phyloP scores from a whole-genome alignment of 2,113 vertebrate genomes.

The Rana temporaria region DNA sequence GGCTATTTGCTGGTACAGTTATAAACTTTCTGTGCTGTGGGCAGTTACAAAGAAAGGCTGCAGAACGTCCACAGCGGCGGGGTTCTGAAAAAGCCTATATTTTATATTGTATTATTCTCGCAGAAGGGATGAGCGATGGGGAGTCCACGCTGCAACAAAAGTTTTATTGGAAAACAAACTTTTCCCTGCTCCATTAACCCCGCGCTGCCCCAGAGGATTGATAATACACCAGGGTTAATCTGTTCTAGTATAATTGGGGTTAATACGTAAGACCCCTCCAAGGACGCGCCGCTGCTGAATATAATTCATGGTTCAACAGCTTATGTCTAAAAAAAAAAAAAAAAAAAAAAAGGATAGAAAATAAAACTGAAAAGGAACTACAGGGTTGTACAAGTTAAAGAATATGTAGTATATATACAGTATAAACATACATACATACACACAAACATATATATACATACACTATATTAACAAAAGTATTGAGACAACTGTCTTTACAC shows the following conservation, averaged over 20 bases:
- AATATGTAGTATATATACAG: no score
- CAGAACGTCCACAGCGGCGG: background rate
- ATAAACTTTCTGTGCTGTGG: constrained; percentile 34
- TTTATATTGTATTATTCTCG: constrained; percentile 7
- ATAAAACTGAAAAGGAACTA: no score
- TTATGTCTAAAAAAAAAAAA: background rate
- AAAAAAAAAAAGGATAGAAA: no score
- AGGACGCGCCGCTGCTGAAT: background rate
- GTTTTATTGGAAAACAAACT: constrained; percentile 1
- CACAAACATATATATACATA: no score
- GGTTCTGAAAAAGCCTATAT: background rate
- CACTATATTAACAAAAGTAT: no score
- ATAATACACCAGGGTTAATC: background rate
- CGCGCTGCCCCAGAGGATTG: background rate
- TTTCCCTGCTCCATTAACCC: background rate
- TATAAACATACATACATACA: no score
- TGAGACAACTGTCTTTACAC: no score
- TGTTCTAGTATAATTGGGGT: background rate
- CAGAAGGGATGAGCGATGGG: background rate
- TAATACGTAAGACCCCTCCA: background rate
- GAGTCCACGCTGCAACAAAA: background rate
- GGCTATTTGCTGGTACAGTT: constrained; percentile 22
- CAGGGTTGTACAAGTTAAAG: no score
- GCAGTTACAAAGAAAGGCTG: constrained; percentile 6
- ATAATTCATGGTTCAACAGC: background rate